These are phyloP conservation scores for Lochmaea capreae DNA, from an alignment of 2,888 invertebrate species.

Conservation along the genomic window DNA sequence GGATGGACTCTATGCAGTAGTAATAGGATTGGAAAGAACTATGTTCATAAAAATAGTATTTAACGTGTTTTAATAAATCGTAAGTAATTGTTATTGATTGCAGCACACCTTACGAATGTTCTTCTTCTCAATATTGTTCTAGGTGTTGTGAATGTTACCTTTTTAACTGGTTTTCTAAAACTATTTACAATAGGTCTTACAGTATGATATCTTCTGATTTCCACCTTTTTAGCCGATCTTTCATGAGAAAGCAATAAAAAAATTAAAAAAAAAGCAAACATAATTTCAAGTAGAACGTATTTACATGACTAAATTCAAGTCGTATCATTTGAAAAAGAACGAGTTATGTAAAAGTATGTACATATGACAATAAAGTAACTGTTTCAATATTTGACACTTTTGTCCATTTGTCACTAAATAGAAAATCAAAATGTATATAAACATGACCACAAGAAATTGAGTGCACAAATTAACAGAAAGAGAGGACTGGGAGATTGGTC, in stretches of 20 bases:
- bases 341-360: no score
- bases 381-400: no score
- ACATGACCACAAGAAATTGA: no score
- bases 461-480: no score
- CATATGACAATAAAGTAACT: no score
- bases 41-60: not conserved
- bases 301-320: not conserved
- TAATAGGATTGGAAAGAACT: no score
- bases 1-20: no score
- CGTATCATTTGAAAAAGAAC: no score
- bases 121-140: constrained; percentile 47
- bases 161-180: constrained; percentile 43
- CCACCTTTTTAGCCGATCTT: constrained; percentile 46
- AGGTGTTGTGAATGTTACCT: constrained; percentile 47
- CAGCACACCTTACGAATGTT: constrained; percentile 47
- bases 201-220: constrained; percentile 46
- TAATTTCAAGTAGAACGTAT: not conserved
- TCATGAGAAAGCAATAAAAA: constrained; percentile 18
- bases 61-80: not conserved
- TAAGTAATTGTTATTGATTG: not conserved
- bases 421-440: no score
- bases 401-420: no score
- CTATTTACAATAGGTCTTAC: constrained; percentile 41
- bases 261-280: constrained; percentile 18
- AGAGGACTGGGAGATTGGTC: no score